Percentiles rank a stretch among this genome's conserved stretches.
Conservation (phyloP, 2,888 invertebrate genomes). For the Lacanobia oleracea region DNA sequence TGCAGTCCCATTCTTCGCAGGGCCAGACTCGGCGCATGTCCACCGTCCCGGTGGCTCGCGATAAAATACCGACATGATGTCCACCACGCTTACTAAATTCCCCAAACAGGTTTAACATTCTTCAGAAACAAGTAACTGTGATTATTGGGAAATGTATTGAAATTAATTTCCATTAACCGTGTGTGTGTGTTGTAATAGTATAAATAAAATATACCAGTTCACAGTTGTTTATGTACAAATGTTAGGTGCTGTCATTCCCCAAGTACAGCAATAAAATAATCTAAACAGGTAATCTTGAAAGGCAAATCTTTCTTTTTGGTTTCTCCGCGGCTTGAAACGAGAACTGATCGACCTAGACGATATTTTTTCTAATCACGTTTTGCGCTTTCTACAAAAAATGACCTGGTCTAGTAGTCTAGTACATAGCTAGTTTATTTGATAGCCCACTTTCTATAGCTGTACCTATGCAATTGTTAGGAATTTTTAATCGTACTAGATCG, state of each 20-base stretch:
- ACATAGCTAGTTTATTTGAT: constrained; percentile 66
- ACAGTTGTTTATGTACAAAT: constrained; percentile 49
- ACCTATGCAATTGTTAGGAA: constrained; percentile 51
- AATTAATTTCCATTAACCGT: constrained; percentile 76
- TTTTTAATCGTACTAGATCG: constrained; percentile 54
- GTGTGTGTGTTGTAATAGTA: constrained; percentile 60
- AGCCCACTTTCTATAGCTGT: constrained; percentile 73
- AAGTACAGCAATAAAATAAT: constrained; percentile 24
- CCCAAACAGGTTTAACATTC: constrained; percentile 81
- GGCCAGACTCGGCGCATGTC: constrained; percentile 8
- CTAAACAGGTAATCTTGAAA: constrained; percentile 20
- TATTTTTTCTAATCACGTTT: constrained; percentile 74
- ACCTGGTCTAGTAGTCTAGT: constrained; percentile 76
- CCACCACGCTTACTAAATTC: constrained; percentile 74
- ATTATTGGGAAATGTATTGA: constrained; percentile 80
- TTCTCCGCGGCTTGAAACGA: constrained; percentile 32
- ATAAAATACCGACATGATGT: constrained; percentile 55
- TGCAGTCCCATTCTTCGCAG: constrained; percentile 59
- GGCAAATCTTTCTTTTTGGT: constrained; percentile 54
- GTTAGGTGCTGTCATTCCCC: constrained; percentile 36
- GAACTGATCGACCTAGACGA: constrained; percentile 64
- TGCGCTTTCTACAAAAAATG: constrained; percentile 79
- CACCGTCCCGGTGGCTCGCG: constrained; percentile 40
- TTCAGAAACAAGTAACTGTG: constrained; percentile 72
- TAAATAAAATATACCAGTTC: constrained; percentile 61